Evolutionary conservation across 2,888 invertebrate genomes (phyloP).

Genomic region (Diplolepis rosae): DNA sequence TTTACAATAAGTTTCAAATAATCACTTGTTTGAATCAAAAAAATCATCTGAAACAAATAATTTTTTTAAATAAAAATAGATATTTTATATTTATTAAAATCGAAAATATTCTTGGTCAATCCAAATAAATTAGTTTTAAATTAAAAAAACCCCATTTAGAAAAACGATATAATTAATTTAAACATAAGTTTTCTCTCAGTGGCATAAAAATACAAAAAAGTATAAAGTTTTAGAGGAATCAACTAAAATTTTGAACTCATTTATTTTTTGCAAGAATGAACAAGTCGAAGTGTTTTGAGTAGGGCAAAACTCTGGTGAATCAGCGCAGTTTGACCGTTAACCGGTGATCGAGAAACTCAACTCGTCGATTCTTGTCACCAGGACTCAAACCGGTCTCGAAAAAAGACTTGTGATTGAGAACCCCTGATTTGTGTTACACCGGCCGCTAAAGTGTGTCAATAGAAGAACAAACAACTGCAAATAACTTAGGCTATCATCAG

Average conservation of each 20-base stretch:
- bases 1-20: no score
- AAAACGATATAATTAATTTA: no score
- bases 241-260: neutral
- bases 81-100: no score
- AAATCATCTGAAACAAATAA: no score
- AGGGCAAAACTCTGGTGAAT: slow-evolving; percentile 38
- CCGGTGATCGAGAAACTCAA: slow-evolving; percentile 44
- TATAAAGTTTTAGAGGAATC: no score
- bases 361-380: slow-evolving; percentile 31
- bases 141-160: no score
- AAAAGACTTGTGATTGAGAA: slow-evolving; percentile 43
- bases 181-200: neutral
- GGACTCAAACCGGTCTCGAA: slow-evolving; percentile 20
- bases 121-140: no score
- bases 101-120: no score
- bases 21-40: no score
- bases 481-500: slow-evolving; percentile 29
- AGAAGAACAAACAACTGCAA: slow-evolving; percentile 63
- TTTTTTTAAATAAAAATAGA: no score
- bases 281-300: slow-evolving; percentile 42
- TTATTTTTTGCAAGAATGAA: slow-evolving; percentile 34
- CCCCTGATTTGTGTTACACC: slow-evolving; percentile 37
- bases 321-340: slow-evolving; percentile 46
- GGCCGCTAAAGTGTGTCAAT: slow-evolving; percentile 67
- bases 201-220: neutral